Conservation (phyloP, 2,797 vertebrate genomes). For the Diplodus puntazzo region DNA sequence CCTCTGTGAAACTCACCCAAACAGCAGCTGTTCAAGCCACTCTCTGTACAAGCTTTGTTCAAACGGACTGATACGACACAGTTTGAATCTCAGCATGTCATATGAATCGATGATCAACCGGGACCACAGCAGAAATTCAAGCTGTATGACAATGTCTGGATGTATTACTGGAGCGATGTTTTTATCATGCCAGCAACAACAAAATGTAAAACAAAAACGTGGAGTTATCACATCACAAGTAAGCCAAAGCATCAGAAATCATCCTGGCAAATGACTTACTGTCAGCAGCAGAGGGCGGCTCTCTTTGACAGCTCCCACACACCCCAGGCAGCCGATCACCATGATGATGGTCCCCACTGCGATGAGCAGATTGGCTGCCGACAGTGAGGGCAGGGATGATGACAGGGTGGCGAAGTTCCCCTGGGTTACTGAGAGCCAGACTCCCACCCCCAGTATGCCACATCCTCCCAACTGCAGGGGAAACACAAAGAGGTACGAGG, state of each 20-base stretch:
- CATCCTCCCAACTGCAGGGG: slow-evolving; percentile 93
- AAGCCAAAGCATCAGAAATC: not conserved
- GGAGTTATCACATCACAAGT: slow-evolving; percentile 18
- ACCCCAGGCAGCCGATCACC: slow-evolving; percentile 98
- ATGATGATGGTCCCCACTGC: slow-evolving; percentile 93
- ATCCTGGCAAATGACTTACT: slow-evolving; percentile 84
- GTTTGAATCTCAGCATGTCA: not conserved
- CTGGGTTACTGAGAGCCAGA: slow-evolving; percentile 98
- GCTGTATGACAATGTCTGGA: not conserved
- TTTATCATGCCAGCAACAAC: slow-evolving; percentile 19
- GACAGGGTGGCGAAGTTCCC: slow-evolving; percentile 98
- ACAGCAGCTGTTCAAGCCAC: slow-evolving; percentile 8
- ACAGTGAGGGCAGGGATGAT: slow-evolving; percentile 95
- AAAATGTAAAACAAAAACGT: not conserved
- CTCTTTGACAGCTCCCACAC: slow-evolving; percentile 97
- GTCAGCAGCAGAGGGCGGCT: slow-evolving; percentile 95
- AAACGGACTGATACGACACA: slow-evolving; percentile 5
- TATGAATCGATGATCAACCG: not conserved
- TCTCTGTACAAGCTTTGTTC: slow-evolving; percentile 6
- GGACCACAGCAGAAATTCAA: slow-evolving; percentile 1
- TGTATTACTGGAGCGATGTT: not conserved
- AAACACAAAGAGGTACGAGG: slow-evolving; percentile 50
- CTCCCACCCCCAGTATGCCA: slow-evolving; percentile 96
- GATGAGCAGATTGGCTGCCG: slow-evolving; percentile 97
- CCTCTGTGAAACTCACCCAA: not conserved